Base-by-base conservation (phyloP, 2,797 vertebrate species). In the Acanthurus tractus region DNA sequence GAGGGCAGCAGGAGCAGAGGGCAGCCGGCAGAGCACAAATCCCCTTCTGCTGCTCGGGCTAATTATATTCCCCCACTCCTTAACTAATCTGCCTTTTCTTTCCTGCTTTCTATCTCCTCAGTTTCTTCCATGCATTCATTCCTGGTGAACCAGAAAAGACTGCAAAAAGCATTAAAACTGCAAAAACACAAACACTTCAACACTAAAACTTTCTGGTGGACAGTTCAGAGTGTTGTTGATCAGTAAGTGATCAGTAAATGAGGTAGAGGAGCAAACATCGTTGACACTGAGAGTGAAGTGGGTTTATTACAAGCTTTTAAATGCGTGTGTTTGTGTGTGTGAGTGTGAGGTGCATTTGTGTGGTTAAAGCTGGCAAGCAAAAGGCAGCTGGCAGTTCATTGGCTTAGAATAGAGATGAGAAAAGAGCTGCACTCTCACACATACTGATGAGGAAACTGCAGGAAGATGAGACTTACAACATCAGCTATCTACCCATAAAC, bases 41-140 rank as follows among this genome's bases (percentile, higher is more conserved):
- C 93, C 90, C 93, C 94, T 93, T 94, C 93, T 94, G 94, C 90
- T 90, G 88, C 90, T 85, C 59, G 11, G 84, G 91, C 92, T 94
- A 93, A 94, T 93, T 94, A 92, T 94, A 93, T 85, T 90, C 87
- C 82, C 74, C 79, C 74, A 81, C 78, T 86, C 81, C 84, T 82
- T 18, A 71, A 88, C 90, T 93, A 94, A 93, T 93, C 91, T 88
- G 86, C 75, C 74, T 82, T 86, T 85, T 89, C 83, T 81, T 78
- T 70, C 59, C 63, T 72, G 74, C 74, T 66, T 63, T 67, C 55
- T 58, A 36, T 75, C 67, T 71, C 62, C 54, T 13, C 1, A 29
- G 55, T 42, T 73, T 75, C 59, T 57, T 72, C 20, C 44, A 70
- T 68, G 42, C 69, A 65, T 63, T 71, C 20, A 22, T 38, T 67